Evolutionary conservation across 2,797 vertebrate genomes (phyloP).

Genomic region (Acestrorhynchus altus): DNA sequence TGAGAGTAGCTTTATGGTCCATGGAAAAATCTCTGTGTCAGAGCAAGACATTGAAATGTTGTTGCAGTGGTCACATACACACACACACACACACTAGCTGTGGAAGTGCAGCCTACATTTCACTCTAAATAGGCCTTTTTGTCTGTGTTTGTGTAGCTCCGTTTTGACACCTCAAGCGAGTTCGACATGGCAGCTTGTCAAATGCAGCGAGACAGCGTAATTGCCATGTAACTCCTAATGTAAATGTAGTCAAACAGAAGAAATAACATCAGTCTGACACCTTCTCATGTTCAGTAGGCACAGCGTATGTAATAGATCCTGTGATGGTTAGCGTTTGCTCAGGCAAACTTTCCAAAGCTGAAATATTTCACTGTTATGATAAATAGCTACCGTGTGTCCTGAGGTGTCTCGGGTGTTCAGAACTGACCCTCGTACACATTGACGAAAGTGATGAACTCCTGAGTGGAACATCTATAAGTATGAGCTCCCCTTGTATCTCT

Average conservation of each 20-base stretch:
- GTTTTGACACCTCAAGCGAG: slow-evolving; percentile 52
- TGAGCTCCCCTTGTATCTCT: too few species aligned
- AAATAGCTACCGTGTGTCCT: slow-evolving; percentile 1
- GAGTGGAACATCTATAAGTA: too few species aligned
- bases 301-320: slow-evolving; percentile 9
- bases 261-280: slow-evolving; percentile 59
- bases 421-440: not conserved
- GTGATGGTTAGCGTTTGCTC: slow-evolving; percentile 6
- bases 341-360: slow-evolving; percentile 3
- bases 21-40: slow-evolving; percentile 26
- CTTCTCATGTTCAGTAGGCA: slow-evolving; percentile 53
- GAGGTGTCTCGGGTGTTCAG: not conserved
- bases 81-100: slow-evolving; percentile 18
- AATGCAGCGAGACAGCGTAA: slow-evolving; percentile 63
- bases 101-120: slow-evolving; percentile 39
- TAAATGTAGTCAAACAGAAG: slow-evolving; percentile 59
- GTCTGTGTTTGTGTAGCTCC: slow-evolving; percentile 55
- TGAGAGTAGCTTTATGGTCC: slow-evolving; percentile 6
- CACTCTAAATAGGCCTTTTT: slow-evolving; percentile 52
- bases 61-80: slow-evolving; percentile 42
- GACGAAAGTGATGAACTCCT: too few species aligned
- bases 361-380: slow-evolving; percentile 1
- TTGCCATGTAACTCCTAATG: slow-evolving; percentile 62
- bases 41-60: slow-evolving; percentile 48
- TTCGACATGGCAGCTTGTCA: slow-evolving; percentile 63